Evolutionary conservation across 2,113 vertebrate genomes (phyloP), one percentile per base, ranked within the genome.

Genomic region (Paraplagusia blochii): DNA sequence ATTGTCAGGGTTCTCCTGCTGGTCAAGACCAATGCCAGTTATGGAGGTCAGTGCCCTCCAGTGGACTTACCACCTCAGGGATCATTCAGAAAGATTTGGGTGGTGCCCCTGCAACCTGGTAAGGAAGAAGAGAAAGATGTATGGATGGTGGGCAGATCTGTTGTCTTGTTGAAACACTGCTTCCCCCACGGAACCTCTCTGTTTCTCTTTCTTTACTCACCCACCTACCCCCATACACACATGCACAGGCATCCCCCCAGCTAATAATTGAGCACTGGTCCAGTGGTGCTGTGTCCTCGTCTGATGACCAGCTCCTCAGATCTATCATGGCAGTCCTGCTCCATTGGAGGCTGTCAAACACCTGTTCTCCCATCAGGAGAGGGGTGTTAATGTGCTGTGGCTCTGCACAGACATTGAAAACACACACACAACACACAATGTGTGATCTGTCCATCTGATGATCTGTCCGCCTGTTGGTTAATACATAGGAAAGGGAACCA

Each of bases 321-420:
- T 81, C 72, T 72, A 85, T 85, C 70, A 81, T 66, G 74, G 77
- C 80, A 76, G 86, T 66, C 83, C 72, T 77, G 84, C 84, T 87
- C 87, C 79, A 69, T 79, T 87, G 87, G 87, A 86, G 81, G 80
- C 84, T 78, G 82, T 86, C 87, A 82, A 85, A 85, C 85, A 87
- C 87, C 85, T 89, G 87, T 87, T 86, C 79, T 83, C 81, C 80
- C 87, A 89, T 86, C 85, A 86, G 85, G 84, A 82, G 85, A 81
- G 70, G 79, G 80, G 84, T 86, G 84, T 86, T 85, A 79, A 63
- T 73, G 53, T 85, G 92, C 91, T 92, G 84, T 89, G 91, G 93
- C 90, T 89, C 73, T 74, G 79, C 79, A 29, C 22, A n/a, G n/a
- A 29, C 22, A 29, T 6, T 29, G 22, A 29, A 29, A 29, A 29